Conservation (phyloP, 2,797 vertebrate genomes). For the Chromobotia macracanthus region DNA sequence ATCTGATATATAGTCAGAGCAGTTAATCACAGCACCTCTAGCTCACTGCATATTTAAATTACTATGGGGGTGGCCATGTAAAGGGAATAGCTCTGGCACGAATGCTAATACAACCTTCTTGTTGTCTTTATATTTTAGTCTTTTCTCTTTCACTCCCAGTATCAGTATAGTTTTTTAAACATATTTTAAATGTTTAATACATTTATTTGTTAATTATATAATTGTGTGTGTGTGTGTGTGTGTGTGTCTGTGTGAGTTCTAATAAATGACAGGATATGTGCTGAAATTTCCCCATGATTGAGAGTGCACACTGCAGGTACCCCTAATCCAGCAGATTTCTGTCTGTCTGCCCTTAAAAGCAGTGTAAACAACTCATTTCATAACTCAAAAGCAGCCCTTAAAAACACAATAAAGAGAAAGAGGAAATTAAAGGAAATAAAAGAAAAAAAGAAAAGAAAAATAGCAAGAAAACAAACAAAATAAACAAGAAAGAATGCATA, state of each 20-base stretch:
- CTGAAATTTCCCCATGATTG: constrained; percentile 56
- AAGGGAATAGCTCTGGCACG: constrained; percentile 50
- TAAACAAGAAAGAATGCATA: background rate
- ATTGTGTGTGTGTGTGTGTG: too few species aligned
- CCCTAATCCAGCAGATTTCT: constrained; percentile 49
- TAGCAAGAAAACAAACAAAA: background rate
- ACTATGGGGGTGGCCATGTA: constrained; percentile 66
- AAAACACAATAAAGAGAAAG: constrained; percentile 16
- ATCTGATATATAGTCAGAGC: constrained; percentile 64
- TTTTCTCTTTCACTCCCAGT: too few species aligned
- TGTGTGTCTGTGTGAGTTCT: background rate
- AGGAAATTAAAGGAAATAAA: too few species aligned
- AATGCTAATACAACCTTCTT: constrained; percentile 58
- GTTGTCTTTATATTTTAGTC: constrained; percentile 63
- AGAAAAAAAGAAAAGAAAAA: background rate
- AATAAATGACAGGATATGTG: constrained; percentile 56
- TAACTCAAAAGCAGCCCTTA: constrained; percentile 23
- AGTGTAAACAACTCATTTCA: constrained; percentile 48
- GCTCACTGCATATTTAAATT: constrained; percentile 74
- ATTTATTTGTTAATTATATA: too few species aligned
- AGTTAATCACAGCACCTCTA: constrained; percentile 72
- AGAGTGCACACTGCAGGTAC: constrained; percentile 53
- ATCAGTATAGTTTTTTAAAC: too few species aligned
- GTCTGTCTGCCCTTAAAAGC: constrained; percentile 47
- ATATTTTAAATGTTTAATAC: too few species aligned